Percentiles rank a stretch among this genome's conserved stretches.
Conservation (phyloP, 1,140 invertebrate species). For the Drosophila murphyi region DNA sequence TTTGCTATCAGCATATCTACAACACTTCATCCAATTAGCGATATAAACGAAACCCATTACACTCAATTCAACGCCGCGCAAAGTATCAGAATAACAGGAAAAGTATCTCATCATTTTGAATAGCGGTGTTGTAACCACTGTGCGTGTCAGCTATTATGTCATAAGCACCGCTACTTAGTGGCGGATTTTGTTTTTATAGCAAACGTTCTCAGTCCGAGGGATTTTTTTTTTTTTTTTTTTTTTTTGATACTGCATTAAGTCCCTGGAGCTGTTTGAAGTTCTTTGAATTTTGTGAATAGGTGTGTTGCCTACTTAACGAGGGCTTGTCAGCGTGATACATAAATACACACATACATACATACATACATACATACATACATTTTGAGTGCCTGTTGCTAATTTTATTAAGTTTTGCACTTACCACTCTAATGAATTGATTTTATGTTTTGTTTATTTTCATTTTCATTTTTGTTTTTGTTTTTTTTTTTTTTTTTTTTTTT, state of each 20-base stretch:
- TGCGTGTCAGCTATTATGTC: conserved; percentile 65
- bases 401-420: conserved; percentile 64
- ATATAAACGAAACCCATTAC: no score
- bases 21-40: no score
- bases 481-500: not conserved
- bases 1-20: no score
- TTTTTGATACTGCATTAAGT: conserved; percentile 28
- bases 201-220: conserved; percentile 18
- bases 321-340: conserved; percentile 46
- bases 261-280: conserved; percentile 60
- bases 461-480: conserved; percentile 1
- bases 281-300: conserved; percentile 52
- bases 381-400: conserved; percentile 41
- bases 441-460: conserved; percentile 16
- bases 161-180: conserved; percentile 75
- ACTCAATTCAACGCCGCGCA: no score
- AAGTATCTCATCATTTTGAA: not conserved
- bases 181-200: conserved; percentile 74
- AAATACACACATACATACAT: not conserved
- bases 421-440: conserved; percentile 76
- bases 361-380: not conserved
- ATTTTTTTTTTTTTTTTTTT: not conserved
- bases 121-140: conserved; percentile 33
- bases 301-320: conserved; percentile 53
- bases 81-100: no score